Conservation (phyloP, 1,140 invertebrate genomes). For the Melanaphis sacchari region DNA sequence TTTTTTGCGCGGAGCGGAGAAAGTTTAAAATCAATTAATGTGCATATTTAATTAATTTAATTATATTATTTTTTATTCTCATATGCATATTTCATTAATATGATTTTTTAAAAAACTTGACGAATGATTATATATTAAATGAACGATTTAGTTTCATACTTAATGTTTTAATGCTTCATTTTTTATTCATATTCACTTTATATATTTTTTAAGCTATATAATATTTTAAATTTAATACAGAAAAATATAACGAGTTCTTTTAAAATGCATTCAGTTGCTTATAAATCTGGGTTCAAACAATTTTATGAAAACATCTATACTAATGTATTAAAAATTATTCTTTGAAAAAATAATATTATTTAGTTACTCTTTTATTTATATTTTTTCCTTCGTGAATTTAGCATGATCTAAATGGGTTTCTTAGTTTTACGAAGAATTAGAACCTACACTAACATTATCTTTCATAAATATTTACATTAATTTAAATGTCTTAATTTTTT, state of each 20-base stretch:
- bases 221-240: neutral
- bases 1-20: no score
- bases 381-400: no score
- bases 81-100: neutral
- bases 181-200: neutral
- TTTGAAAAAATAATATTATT: neutral
- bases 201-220: neutral
- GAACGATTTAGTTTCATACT: neutral
- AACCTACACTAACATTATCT: neutral
- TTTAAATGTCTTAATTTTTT: neutral
- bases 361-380: neutral
- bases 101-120: neutral
- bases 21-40: no score
- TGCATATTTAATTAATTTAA: neutral
- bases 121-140: neutral
- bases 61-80: neutral
- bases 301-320: neutral
- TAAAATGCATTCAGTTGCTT: neutral
- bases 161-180: neutral
- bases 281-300: neutral
- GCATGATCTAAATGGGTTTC: no score
- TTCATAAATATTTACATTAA: neutral
- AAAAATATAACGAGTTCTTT: neutral
- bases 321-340: neutral
- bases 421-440: no score